Evolutionary conservation across 2,888 invertebrate genomes (phyloP), one percentile per base, ranked within the genome.

Genomic region (Colletes collaris): DNA sequence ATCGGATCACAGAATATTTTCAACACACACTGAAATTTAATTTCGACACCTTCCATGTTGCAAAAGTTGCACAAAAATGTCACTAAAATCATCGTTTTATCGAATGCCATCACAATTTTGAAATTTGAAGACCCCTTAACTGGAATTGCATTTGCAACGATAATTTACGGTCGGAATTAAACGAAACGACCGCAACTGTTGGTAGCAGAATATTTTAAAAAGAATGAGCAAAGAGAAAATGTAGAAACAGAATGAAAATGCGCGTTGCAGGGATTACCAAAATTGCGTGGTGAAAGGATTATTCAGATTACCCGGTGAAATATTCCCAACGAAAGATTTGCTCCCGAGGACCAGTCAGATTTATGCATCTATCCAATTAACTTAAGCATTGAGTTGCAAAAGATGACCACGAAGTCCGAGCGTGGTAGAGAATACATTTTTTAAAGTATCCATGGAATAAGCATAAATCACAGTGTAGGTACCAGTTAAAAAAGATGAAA

Each of bases 271-370:
- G 74, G 80, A 79, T 81, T 81, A 66, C 74, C 58, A 66, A 58
- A 70, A 70, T 81, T 69, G 56, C 67, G 62, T 55, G 19, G n/a
- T 46, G 75, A 49, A 64, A 52, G 81, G 80, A 81, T 81, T 81
- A 79, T 68, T 75, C 75, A 70, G 80, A 81, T 75, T 81, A 81
- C 62, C 40, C 35, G 69, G 67, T 70, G 74, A 75, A 79, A 81
- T 75, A 70, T 74, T 70, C 63, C 27, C 46, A 69, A 70, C 60
- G 74, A 66, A 80, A 79, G 80, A 80, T 69, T 80, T 49, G 56
- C 74, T 46, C 35, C 52, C 53, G 62, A 50, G 64, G 49, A 53
- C 68, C 53, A 44, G 10, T 40, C 53, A 27, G 75, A 81, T 81
- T 81, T 81, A 79, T 79, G 62, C 65, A 66, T 49, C 68, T 55